phyloP scores from a whole-genome alignment of 2,888 invertebrate genomes.

The Maniola hyperantus region DNA sequence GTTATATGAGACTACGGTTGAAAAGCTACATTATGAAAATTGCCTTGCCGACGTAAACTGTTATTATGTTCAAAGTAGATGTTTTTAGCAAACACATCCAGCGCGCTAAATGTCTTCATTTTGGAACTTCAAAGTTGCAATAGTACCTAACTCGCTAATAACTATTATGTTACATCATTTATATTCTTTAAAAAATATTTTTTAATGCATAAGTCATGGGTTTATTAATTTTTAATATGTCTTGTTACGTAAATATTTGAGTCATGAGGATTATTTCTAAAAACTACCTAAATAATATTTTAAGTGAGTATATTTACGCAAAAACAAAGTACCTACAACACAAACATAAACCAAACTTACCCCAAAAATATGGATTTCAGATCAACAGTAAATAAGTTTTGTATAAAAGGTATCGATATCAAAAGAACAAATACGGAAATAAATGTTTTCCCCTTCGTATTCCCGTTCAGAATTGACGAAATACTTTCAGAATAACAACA shows the following conservation, averaged over 20 bases:
- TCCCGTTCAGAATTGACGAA: neutral
- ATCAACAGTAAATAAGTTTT: neutral
- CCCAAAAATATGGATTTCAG: slow-evolving; percentile 6
- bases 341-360: slow-evolving; percentile 1
- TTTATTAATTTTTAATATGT: too few species aligned
- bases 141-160: too few species aligned
- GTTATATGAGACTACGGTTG: slow-evolving; percentile 40
- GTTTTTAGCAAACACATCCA: slow-evolving; percentile 47
- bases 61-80: slow-evolving; percentile 48
- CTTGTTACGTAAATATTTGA: neutral
- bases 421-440: slow-evolving; percentile 7
- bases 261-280: neutral
- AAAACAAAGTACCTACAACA: neutral
- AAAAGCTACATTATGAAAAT: slow-evolving; percentile 53
- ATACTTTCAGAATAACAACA: neutral
- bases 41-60: slow-evolving; percentile 50
- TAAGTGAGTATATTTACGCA: neutral
- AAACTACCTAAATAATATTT: too few species aligned
- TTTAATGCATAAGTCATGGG: too few species aligned
- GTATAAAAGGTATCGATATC: slow-evolving; percentile 9
- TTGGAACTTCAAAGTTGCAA: neutral
- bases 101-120: slow-evolving; percentile 19
- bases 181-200: too few species aligned
- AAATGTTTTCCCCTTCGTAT: neutral
- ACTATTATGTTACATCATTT: too few species aligned